Evolutionary conservation across 2,113 vertebrate species (phyloP).

Genomic region (Carlito syrichta): DNA sequence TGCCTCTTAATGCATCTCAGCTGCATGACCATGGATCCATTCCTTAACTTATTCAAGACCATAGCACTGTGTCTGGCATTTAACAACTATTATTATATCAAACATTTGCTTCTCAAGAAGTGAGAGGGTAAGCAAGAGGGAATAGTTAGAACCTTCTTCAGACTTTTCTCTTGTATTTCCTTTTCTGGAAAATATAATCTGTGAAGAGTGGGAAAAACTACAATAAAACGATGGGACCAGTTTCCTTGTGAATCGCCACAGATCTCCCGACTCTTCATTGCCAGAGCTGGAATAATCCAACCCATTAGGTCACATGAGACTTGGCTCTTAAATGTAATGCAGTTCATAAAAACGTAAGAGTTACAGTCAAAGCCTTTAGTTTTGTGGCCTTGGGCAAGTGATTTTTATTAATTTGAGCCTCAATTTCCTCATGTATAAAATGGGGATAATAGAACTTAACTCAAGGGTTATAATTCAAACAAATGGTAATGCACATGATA

Average conservation of each 20-base stretch:
- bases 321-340: neutral
- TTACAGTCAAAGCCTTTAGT: neutral
- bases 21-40: neutral
- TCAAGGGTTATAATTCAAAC: neutral
- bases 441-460: neutral
- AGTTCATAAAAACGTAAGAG: neutral
- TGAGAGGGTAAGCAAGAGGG: neutral
- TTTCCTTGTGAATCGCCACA: neutral
- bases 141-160: neutral
- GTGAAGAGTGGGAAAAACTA: neutral
- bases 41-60: neutral
- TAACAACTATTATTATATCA: neutral
- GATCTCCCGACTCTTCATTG: neutral
- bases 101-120: neutral
- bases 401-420: slow-evolving; percentile 20
- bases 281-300: neutral
- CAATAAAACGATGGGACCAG: neutral
- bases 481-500: neutral
- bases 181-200: neutral
- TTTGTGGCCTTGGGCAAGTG: neutral
- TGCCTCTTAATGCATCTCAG: neutral
- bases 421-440: slow-evolving; percentile 15
- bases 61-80: neutral
- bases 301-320: neutral
- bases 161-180: neutral